These are phyloP conservation scores for Dasyornis broadbenti DNA, from an alignment of 2,113 vertebrate genomes.

Conservation along the genomic window DNA sequence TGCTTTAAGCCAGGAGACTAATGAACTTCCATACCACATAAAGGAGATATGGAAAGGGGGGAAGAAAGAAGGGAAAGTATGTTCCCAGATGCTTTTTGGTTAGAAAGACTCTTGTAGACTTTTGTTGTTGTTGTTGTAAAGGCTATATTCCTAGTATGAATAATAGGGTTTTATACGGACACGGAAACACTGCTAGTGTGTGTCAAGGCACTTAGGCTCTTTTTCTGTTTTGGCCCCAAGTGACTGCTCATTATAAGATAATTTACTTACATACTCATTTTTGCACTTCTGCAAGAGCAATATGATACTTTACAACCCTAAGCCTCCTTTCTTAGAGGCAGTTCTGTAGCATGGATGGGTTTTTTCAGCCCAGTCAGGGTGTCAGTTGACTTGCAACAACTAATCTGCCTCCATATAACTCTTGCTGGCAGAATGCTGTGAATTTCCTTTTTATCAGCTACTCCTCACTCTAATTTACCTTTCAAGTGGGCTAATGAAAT, in stretches of 20 bases:
- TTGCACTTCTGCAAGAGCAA: neutral
- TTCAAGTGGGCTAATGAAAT: slow-evolving; percentile 29
- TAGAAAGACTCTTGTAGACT: neutral
- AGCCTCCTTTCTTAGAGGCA: neutral
- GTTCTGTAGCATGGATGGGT: neutral
- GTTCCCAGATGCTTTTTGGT: neutral
- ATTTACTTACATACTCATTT: neutral
- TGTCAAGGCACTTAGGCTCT: neutral
- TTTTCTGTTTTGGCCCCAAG: neutral
- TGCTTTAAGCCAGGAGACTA: neutral
- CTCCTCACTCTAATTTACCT: slow-evolving; percentile 22
- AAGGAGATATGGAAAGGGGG: neutral
- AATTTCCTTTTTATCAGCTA: neutral
- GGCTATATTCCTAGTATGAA: neutral
- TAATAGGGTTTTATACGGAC: neutral
- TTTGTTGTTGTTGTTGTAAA: neutral
- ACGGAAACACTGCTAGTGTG: neutral
- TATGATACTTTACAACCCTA: neutral
- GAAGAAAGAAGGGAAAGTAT: neutral
- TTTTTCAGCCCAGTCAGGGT: neutral
- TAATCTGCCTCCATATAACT: neutral
- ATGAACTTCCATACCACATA: neutral
- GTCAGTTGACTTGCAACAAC: neutral
- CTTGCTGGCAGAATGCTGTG: neutral
- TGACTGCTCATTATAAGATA: neutral